These are phyloP conservation scores for Tachuris rubrigastra DNA, from an alignment of 2,113 vertebrate species.

Conservation along the genomic window DNA sequence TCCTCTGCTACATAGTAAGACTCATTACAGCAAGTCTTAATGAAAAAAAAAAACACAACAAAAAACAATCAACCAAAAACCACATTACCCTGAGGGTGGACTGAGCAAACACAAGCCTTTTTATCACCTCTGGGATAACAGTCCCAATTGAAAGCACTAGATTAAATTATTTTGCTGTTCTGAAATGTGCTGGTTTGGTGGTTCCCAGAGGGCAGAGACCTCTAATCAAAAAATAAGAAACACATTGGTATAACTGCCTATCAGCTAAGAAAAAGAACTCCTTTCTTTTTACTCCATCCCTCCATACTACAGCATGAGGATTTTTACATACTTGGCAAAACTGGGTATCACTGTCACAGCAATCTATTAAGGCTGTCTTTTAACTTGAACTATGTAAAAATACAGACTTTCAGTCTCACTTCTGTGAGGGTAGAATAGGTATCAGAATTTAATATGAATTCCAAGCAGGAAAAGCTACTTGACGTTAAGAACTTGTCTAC, in stretches of 20 bases:
- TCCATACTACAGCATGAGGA: neutral
- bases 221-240: neutral
- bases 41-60: neutral
- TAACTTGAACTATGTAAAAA: neutral
- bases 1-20: neutral
- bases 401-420: neutral
- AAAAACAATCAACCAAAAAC: neutral
- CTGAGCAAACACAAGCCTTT: constrained; percentile 31
- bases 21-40: neutral
- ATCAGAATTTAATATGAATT: neutral
- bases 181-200: neutral
- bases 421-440: neutral
- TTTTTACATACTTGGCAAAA: neutral
- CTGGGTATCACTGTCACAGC: neutral
- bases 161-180: constrained; percentile 7
- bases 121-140: neutral
- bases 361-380: neutral
- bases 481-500: neutral
- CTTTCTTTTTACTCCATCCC: neutral
- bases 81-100: neutral
- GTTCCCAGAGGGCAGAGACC: neutral
- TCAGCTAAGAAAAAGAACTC: neutral
- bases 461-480: neutral
- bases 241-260: neutral
- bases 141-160: neutral